Base-by-base conservation (phyloP, 2,888 invertebrate species). In the Morpho achilles region DNA sequence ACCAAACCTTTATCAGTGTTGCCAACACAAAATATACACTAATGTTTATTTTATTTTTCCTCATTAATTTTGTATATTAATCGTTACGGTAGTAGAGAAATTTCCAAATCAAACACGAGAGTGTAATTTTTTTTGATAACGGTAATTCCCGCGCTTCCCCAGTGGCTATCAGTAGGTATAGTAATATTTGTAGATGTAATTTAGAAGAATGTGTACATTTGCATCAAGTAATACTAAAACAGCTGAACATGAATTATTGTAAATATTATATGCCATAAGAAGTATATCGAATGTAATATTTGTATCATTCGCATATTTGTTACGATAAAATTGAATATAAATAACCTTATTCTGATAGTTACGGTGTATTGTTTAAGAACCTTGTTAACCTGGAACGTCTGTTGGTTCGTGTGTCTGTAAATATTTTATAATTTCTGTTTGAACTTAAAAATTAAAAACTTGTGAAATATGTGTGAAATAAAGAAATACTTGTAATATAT, bases 381-480 rank as follows among this genome's bases (percentile, higher is more conserved):
- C 79, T 84, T 82, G 85, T 87, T 87, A 81, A 76, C 80, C 82
- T 77, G 80, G 72, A 76, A 76, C 76, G 75, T 79, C 80, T 87
- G 86, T 88, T 87, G 82, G 78, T 82, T 82, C 77, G 82, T 84
- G 74, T 85, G 80, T 78, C 71, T 89, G 88, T 89, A 89, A 87
- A 89, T 89, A 89, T 80, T 80, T 77, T 79, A 80, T 76, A 74
- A 75, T 79, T 79, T 76, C 81, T 80, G 83, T 65, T 86, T 77
- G 78, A 79, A 82, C 77, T 74, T 71, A 79, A 80, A 32, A 87
- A 82, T 80, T 79, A 76, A 82, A 72, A 72, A 76, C 73, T 79
- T 86, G 84, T 85, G 84, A 87, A 84, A 86, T 88, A 87, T 78
- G 87, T 88, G 89, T 89, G 88, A 84, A 88, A 87, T 85, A 87